phyloP scores from a whole-genome alignment of 2,113 vertebrate genomes.

The Chrysochloris asiatica region DNA sequence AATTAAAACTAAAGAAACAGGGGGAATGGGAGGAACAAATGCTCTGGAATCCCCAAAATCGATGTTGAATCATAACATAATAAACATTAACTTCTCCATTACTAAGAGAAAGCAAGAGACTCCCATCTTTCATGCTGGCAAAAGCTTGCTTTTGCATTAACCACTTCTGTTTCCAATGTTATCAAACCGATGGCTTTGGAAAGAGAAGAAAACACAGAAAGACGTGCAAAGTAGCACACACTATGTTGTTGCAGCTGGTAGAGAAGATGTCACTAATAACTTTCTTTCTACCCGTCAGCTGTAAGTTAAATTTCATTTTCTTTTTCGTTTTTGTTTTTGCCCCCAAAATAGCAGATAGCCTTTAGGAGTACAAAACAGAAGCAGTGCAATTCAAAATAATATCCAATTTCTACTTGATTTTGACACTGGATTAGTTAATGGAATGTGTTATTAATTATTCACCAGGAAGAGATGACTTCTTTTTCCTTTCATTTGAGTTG shows the following conservation, averaged over 20 bases:
- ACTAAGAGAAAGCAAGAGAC: slow-evolving; percentile 58
- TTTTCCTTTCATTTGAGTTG: slow-evolving; percentile 35
- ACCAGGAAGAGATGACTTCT: slow-evolving; percentile 31
- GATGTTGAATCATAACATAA: slow-evolving; percentile 34
- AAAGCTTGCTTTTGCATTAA: slow-evolving; percentile 69
- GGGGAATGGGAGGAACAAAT: not conserved
- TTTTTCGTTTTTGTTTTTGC: too few relatives aligned
- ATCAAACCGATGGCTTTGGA: slow-evolving; percentile 69
- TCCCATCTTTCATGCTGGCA: slow-evolving; percentile 45
- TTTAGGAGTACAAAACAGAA: slow-evolving; percentile 64
- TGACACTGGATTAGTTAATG: slow-evolving; percentile 61
- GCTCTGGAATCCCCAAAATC: slow-evolving; percentile 1
- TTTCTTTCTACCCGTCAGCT: slow-evolving; percentile 69
- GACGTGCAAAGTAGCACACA: slow-evolving; percentile 57
- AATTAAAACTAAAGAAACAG: slow-evolving; percentile 50
- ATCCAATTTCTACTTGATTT: slow-evolving; percentile 62
- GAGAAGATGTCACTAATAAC: slow-evolving; percentile 77
- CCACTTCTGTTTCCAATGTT: slow-evolving; percentile 69
- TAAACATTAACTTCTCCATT: slow-evolving; percentile 54
- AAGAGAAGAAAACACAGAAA: slow-evolving; percentile 71
- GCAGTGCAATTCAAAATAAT: slow-evolving; percentile 63
- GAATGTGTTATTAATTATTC: slow-evolving; percentile 67
- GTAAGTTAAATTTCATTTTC: slow-evolving; percentile 52
- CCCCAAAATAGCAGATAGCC: slow-evolving; percentile 72
- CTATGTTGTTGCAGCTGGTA: slow-evolving; percentile 70